phyloP scores from a whole-genome alignment of 2,888 invertebrate genomes.

The Ophion obscuratus region DNA sequence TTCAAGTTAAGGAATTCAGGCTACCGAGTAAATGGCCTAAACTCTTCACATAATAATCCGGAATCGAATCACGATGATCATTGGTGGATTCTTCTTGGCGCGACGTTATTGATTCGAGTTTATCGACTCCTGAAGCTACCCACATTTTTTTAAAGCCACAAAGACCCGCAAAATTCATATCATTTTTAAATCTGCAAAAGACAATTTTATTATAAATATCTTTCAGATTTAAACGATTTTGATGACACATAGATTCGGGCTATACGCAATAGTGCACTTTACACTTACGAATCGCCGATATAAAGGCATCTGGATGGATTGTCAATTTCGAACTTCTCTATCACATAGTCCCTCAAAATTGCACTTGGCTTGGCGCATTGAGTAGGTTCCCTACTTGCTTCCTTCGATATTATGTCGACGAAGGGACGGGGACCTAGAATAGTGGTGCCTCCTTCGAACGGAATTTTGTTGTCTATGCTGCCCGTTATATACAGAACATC shows the following conservation, averaged over 20 bases:
- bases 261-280: too few relatives aligned
- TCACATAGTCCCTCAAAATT: constrained; percentile 79
- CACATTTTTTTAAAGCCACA: constrained; percentile 77
- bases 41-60: constrained; percentile 74
- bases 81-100: not conserved
- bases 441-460: constrained; percentile 79
- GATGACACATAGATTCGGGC: not conserved
- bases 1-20: constrained; percentile 19
- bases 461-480: constrained; percentile 84
- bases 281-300: constrained; percentile 80
- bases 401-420: constrained; percentile 83
- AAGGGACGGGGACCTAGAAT: constrained; percentile 85
- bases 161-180: constrained; percentile 77
- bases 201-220: constrained; percentile 18
- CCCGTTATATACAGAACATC: constrained; percentile 86
- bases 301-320: constrained; percentile 77
- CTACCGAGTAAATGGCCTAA: constrained; percentile 64
- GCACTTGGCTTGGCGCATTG: constrained; percentile 85
- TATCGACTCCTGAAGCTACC: constrained; percentile 74
- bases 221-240: not conserved
- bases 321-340: constrained; percentile 74
- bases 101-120: constrained; percentile 51
- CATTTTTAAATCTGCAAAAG: constrained; percentile 73
- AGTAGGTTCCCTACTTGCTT: constrained; percentile 83
- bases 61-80: constrained; percentile 40